Conservation (phyloP, 2,113 vertebrate genomes). For the Bubo bubo region DNA sequence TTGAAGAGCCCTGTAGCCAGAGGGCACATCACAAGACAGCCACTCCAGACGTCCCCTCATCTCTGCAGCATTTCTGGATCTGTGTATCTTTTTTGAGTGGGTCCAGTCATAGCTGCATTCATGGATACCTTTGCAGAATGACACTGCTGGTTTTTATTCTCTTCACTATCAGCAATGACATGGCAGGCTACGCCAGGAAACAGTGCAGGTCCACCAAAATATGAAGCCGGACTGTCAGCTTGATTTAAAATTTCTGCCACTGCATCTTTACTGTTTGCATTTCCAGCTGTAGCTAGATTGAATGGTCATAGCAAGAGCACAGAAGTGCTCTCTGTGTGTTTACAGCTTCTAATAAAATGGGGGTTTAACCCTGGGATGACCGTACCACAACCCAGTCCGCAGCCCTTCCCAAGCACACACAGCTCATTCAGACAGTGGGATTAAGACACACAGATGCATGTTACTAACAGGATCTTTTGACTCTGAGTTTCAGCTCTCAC, state of each 20-base stretch:
- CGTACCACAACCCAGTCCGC: neutral
- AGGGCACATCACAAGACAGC: neutral
- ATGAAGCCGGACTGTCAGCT: neutral
- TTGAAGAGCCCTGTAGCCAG: neutral
- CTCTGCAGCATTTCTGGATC: neutral
- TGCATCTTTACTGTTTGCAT: neutral
- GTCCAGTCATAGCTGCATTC: rapidly evolving
- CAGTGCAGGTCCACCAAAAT: neutral
- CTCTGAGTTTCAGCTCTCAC: neutral
- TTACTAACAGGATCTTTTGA: neutral
- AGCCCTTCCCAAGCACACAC: neutral
- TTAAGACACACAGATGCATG: neutral
- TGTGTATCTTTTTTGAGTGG: neutral
- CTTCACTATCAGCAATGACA: neutral
- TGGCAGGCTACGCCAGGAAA: neutral
- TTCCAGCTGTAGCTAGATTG: neutral
- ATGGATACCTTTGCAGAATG: neutral
- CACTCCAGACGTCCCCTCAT: neutral
- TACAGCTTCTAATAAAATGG: neutral
- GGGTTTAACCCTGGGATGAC: neutral
- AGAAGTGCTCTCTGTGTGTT: neutral
- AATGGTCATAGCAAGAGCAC: neutral
- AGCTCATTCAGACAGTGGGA: neutral
- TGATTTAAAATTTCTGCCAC: neutral
- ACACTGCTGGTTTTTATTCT: neutral